A percentile compares a stretch with the other conserved stretches of the same genome.
phyloP scores from a whole-genome alignment of 2,888 invertebrate genomes.

The Ptilodon capucinus region DNA sequence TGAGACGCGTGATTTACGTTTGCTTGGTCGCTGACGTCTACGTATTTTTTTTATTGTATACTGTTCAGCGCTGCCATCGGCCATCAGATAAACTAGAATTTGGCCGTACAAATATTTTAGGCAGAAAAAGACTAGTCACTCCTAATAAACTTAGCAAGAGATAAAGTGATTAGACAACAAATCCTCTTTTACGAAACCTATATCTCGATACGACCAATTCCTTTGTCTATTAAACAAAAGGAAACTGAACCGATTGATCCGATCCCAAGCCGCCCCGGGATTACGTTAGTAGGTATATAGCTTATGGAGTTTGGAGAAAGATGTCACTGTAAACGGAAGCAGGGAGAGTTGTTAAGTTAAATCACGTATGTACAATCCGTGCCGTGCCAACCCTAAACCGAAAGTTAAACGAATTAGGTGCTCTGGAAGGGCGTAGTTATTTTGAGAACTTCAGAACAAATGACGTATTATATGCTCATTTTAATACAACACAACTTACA shows the following conservation, averaged over 20 bases:
- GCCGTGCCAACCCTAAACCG: constrained; percentile 17
- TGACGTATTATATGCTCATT: too few relatives aligned
- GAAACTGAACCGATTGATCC: background rate
- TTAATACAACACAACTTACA: too few relatives aligned
- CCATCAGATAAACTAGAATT: too few relatives aligned
- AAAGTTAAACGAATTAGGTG: constrained; percentile 19
- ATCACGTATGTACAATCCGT: constrained; percentile 19
- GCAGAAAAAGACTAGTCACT: too few relatives aligned
- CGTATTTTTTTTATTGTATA: too few relatives aligned
- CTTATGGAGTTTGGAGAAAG: constrained; percentile 11
- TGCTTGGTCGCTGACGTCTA: too few relatives aligned
- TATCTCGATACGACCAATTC: background rate
- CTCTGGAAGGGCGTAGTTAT: constrained; percentile 21
- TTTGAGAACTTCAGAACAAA: background rate
- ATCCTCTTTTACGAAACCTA: background rate
- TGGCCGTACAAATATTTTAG: too few relatives aligned
- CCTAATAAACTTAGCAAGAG: too few relatives aligned
- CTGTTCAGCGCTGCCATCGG: too few relatives aligned
- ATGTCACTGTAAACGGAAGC: constrained; percentile 23
- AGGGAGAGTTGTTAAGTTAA: constrained; percentile 31
- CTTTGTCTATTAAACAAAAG: background rate
- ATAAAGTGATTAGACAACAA: background rate
- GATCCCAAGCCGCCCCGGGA: background rate
- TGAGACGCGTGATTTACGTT: too few relatives aligned
- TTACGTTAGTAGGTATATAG: constrained; percentile 6